Evolutionary conservation across 92 coral and sea anemone species (phyloP), one percentile per base, ranked within the genome.

Genomic region (Palythoa heliodiscus): DNA sequence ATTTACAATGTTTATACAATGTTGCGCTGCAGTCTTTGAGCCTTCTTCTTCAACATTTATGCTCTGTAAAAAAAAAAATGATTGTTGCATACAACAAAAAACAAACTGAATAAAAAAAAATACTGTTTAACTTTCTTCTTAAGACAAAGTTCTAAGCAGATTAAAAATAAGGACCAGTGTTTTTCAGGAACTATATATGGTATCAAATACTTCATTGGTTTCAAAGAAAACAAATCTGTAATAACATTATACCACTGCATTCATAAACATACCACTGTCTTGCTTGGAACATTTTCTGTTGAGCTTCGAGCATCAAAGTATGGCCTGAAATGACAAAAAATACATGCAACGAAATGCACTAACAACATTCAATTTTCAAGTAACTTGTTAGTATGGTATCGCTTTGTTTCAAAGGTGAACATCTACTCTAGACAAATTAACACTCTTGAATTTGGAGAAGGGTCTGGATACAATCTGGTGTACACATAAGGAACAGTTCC

Each of bases 251-350:
- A 5, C 11, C 11, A 71, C 11, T 76, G 37, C 63, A 76, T 11
- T 75, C 11, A 29, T 1, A 78, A 37, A 16, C 29, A 61, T 54
- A 93, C 97, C 93, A 89, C 72, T 52, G 88, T 71, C 58, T 83
- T 92, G 76, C 69, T 88, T 54, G 60, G 90, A 13, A 93, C 97
- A 86, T 91, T 90, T 90, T 93, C 97, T 77, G 73, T 87, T 69
- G 97, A 93, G 47, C 92, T 93, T 86, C 90, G 88, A 22, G 93
- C 89, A 82, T 96, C 98, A 89, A 96, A 96, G 88, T 76, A 96
- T 23, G 98, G 98, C 71, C 98, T 95, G 72, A 20, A 90, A 88
- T 71, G 25, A 25, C 71, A 47, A 82, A 29, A 43, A 66, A 52
- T 8, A 35, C 71, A 17, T 5, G 60, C 12, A 89, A 25, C 19